phyloP scores from a whole-genome alignment of 2,113 vertebrate genomes.

The Rhinolophus ferrumequinum region DNA sequence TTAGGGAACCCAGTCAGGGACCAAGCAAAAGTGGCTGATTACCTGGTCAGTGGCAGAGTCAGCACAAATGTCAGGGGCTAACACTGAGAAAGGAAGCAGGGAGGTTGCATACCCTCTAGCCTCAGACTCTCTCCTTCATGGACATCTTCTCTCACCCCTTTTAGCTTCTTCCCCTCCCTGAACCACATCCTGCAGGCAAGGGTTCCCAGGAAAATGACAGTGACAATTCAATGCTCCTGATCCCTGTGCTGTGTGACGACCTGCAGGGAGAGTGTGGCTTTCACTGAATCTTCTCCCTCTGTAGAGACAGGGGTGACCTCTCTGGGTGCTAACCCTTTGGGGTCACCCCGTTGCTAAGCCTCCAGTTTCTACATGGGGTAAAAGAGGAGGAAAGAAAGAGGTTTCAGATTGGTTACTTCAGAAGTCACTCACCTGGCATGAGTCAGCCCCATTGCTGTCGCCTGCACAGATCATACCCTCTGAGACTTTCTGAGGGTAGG shows the following conservation, averaged over 20 bases:
- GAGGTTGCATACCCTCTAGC: neutral
- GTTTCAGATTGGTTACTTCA: neutral
- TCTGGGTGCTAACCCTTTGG: neutral
- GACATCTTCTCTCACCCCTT: neutral
- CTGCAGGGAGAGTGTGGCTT: neutral
- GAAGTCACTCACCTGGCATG: conserved; percentile 67
- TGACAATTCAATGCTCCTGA: neutral
- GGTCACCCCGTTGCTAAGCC: no score
- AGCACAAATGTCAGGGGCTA: neutral
- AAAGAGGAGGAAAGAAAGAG: no score
- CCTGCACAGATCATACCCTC: conserved; percentile 69
- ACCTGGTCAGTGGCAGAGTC: neutral
- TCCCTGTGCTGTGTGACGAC: neutral
- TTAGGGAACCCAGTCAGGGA: neutral
- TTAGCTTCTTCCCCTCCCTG: no score
- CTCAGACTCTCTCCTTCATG: neutral
- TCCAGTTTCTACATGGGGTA: neutral
- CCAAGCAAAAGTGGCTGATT: neutral
- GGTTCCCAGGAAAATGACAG: neutral
- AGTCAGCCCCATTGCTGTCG: conserved; percentile 51
- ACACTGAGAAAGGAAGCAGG: neutral
- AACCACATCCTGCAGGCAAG: neutral
- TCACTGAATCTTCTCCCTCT: neutral
- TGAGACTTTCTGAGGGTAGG: conserved; percentile 51
- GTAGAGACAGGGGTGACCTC: neutral